Base-by-base conservation (phyloP, 2,888 invertebrate genomes). In the Eupithecia tripunctaria region DNA sequence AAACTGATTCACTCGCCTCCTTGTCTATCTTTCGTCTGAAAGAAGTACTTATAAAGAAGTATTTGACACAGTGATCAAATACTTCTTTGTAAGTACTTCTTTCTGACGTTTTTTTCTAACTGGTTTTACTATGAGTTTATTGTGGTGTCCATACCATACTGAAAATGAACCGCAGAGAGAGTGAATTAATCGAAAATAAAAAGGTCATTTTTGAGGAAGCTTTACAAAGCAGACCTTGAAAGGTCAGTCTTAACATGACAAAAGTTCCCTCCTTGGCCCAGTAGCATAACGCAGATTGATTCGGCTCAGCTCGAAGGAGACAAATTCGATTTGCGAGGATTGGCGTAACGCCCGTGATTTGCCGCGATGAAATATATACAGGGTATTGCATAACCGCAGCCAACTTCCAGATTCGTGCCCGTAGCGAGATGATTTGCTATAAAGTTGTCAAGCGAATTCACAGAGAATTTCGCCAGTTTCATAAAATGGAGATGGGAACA, bases 251-350 rank as follows among this genome's bases (percentile, higher is more conserved):
- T 14, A 25, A 56, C 25, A 64, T 25, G 25, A 41, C 38, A 12
- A 64, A 64, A 78, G 79, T 86, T 84, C 43, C 43, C 66, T 76
- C 83, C 77, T 65, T 62, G 71, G 29, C 81, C 77, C 83, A 81
- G 78, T 79, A 25, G 56, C 12, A 56, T 56, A 93, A 93, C 91
- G 89, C 89, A 91, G 92, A 93, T 93, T 93, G 93, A 93, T 92
- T 92, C 89, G 88, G 86, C 89, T 91, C 89, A 89, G 89, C 86
- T 85, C 83, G 84, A 85, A 86, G 85, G 85, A 89, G 91, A 91
- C 90, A 91, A 91, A 93, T 92, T 92, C 91, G 92, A 92, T 93
- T 92, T 92, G 86, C 86, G 85, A 84, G 80, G 77, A 79, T 81
- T 80, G 82, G 76, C 80, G 80, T 82, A 81, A 81, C 82, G 82